These are phyloP conservation scores for Xestoiulus laeticollis DNA, from an alignment of 2,888 invertebrate genomes.

Conservation along the genomic window DNA sequence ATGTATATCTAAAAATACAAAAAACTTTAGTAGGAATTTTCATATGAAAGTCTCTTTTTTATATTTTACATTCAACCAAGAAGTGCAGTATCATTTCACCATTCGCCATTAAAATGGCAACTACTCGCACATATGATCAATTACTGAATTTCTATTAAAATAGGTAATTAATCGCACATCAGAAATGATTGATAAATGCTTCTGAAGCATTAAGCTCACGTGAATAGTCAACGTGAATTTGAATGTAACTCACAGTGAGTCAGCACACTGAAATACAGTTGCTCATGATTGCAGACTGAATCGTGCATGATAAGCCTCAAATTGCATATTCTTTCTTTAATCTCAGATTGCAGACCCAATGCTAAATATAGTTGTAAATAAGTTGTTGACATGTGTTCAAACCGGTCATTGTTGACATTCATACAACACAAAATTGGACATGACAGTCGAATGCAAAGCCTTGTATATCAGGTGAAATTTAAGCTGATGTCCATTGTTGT, in stretches of 20 bases:
- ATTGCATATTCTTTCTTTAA: background rate
- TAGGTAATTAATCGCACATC: background rate
- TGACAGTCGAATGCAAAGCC: background rate
- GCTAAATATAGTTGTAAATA: background rate
- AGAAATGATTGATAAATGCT: conserved; percentile 40
- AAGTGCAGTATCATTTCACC: background rate
- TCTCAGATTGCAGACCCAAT: background rate
- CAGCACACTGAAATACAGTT: background rate
- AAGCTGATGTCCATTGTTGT: background rate
- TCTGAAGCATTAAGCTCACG: background rate
- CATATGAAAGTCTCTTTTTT: too few relatives aligned
- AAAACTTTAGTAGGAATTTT: too few relatives aligned
- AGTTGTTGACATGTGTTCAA: background rate
- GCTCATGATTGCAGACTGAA: background rate
- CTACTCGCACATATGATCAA: background rate
- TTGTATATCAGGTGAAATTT: background rate
- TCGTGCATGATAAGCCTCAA: background rate
- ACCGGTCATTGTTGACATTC: background rate
- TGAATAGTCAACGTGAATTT: background rate
- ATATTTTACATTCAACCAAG: too few relatives aligned
- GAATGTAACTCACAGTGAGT: background rate
- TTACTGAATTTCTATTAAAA: background rate
- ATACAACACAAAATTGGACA: background rate
- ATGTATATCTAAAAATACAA: too few relatives aligned
- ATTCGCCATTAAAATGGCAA: background rate